These are phyloP conservation scores for Falco biarmicus DNA, from an alignment of 2,797 vertebrate species.

Conservation along the genomic window DNA sequence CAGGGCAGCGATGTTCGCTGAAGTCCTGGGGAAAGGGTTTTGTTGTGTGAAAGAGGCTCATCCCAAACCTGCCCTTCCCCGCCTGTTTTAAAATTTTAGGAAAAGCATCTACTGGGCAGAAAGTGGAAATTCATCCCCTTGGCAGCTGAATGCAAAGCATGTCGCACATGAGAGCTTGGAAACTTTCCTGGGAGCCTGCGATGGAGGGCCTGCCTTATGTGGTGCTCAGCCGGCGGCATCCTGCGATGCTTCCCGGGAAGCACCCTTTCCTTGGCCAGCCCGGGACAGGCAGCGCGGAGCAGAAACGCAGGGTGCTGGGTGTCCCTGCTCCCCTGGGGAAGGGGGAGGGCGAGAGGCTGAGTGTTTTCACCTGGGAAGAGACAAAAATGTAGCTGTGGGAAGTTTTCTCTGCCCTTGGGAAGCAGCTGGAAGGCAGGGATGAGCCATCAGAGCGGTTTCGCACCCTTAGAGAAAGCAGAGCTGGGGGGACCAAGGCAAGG, in stretches of 20 bases:
- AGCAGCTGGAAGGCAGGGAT: background rate
- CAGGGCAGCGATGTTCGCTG: accelerated
- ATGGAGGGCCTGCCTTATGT: background rate
- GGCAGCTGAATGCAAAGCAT: background rate
- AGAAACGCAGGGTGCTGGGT: background rate
- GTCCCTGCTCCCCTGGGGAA: background rate
- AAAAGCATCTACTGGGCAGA: background rate
- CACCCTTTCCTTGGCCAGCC: background rate
- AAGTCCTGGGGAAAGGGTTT: background rate
- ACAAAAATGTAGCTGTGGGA: background rate
- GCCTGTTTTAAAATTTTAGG: background rate
- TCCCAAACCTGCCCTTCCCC: background rate
- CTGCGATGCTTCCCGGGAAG: background rate
- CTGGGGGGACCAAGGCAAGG: background rate
- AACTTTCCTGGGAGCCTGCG: background rate
- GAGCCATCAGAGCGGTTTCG: background rate
- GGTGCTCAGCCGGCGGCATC: background rate
- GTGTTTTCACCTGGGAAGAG: background rate
- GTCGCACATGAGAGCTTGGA: background rate
- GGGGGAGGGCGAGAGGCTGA: accelerated
- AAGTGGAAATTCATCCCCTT: background rate
- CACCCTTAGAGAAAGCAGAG: background rate
- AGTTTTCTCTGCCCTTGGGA: background rate
- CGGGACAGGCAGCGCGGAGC: accelerated
- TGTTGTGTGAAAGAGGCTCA: background rate